Evolutionary conservation across 2,797 vertebrate genomes (phyloP).

Genomic region (Gymnocypris eckloni): DNA sequence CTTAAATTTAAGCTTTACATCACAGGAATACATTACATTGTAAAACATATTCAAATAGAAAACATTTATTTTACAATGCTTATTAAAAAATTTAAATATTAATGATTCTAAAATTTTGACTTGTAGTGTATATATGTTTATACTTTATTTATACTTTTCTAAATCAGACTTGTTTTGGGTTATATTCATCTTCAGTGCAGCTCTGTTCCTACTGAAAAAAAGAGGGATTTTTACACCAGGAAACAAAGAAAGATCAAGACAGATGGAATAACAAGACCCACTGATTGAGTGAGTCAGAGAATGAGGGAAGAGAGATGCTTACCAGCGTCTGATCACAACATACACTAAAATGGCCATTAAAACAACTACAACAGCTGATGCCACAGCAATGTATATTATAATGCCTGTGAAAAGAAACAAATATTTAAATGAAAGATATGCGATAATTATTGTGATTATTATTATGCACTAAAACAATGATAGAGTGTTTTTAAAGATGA

Average conservation of each 20-base stretch:
- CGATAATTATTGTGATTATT: no score
- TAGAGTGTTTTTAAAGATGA: no score
- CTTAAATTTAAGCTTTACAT: no score
- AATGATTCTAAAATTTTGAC: not conserved
- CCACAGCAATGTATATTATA: constrained; percentile 49
- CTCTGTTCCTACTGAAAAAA: constrained; percentile 7
- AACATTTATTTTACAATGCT: no score
- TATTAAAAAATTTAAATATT: not conserved
- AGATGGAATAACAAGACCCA: not conserved
- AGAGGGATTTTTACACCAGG: not conserved
- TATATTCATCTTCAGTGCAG: constrained; percentile 7
- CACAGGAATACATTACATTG: no score
- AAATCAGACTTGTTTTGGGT: not conserved
- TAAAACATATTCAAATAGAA: no score
- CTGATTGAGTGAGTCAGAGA: not conserved
- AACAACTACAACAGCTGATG: constrained; percentile 52
- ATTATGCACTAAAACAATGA: no score
- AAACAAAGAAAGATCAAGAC: not conserved
- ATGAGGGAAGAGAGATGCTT: constrained; percentile 32
- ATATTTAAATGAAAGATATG: not conserved
- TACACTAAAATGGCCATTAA: constrained; percentile 55
- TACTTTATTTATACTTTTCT: constrained; percentile 23
- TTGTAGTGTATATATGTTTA: not conserved
- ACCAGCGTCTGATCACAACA: constrained; percentile 64
- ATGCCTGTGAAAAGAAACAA: constrained; percentile 63